Evolutionary conservation across 2,888 invertebrate genomes (phyloP).

Genomic region (Mesochorus sp.): DNA sequence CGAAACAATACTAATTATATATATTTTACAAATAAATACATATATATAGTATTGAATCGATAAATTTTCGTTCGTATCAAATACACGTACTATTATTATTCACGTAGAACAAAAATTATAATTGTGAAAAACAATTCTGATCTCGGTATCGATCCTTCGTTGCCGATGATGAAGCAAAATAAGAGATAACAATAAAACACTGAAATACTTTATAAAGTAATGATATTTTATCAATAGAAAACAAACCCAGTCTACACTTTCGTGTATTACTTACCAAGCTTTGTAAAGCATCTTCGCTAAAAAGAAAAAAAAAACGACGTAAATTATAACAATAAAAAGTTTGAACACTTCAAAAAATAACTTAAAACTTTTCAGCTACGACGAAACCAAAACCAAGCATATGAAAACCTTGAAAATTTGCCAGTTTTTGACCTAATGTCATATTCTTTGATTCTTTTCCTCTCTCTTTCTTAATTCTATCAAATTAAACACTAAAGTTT

Average conservation of each 20-base stretch:
- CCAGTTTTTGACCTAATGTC: too few relatives aligned
- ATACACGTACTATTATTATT: constrained; percentile 34
- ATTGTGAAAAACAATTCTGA: too few relatives aligned
- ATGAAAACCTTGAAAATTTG: too few relatives aligned
- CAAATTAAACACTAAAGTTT: too few relatives aligned
- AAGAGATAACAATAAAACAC: neutral
- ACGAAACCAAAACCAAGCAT: constrained; percentile 1
- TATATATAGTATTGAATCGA: constrained; percentile 53
- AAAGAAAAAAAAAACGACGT: constrained; percentile 60
- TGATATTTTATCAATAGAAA: constrained; percentile 21
- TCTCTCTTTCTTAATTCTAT: too few relatives aligned
- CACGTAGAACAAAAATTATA: neutral
- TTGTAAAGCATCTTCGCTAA: constrained; percentile 71
- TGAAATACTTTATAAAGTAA: constrained; percentile 31
- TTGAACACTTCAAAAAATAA: constrained; percentile 45
- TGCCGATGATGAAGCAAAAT: constrained; percentile 5
- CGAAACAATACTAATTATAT: neutral
- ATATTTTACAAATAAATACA: neutral
- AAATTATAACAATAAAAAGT: constrained; percentile 73
- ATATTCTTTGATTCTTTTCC: too few relatives aligned
- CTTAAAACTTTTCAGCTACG: constrained; percentile 24
- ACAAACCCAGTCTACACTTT: constrained; percentile 22
- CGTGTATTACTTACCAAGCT: constrained; percentile 45
- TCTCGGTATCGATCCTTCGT: neutral
- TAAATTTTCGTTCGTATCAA: constrained; percentile 47